Percentiles rank a stretch among this genome's conserved stretches.
Conservation (phyloP, 2,888 invertebrate genomes). For the Ecdyonurus torrentis region DNA sequence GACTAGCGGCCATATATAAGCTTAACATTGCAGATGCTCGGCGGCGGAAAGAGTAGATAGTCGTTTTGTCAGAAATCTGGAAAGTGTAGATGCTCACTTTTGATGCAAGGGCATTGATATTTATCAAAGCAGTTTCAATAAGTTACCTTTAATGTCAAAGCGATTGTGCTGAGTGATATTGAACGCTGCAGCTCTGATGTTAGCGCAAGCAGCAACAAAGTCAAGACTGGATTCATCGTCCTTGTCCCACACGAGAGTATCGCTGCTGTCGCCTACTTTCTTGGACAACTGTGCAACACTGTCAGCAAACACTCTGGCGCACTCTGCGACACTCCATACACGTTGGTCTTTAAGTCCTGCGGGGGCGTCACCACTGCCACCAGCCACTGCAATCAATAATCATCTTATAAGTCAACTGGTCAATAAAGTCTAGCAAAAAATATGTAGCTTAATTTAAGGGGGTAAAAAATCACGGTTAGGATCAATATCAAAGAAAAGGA, state of each 20-base stretch:
- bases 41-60: no score
- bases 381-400: constrained; percentile 22
- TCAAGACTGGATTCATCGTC: constrained; percentile 88
- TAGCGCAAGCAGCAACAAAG: constrained; percentile 91
- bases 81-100: no score
- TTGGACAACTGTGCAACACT: constrained; percentile 46
- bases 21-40: no score
- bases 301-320: constrained; percentile 48
- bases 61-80: no score
- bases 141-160: constrained; percentile 90
- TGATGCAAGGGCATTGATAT: no score
- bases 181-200: constrained; percentile 81
- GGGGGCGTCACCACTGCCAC: constrained; percentile 32
- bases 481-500: no score
- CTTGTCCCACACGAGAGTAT: constrained; percentile 82
- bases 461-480: no score
- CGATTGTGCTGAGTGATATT: constrained; percentile 71
- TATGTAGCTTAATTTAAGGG: no score
- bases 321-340: constrained; percentile 63
- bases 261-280: constrained; percentile 41
- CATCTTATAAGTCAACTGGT: no score
- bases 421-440: no score
- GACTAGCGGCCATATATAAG: no score
- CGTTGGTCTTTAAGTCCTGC: constrained; percentile 52
- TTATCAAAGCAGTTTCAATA: no score